Conservation (phyloP, 2,888 invertebrate species). For the Plemyria rubiginata region DNA sequence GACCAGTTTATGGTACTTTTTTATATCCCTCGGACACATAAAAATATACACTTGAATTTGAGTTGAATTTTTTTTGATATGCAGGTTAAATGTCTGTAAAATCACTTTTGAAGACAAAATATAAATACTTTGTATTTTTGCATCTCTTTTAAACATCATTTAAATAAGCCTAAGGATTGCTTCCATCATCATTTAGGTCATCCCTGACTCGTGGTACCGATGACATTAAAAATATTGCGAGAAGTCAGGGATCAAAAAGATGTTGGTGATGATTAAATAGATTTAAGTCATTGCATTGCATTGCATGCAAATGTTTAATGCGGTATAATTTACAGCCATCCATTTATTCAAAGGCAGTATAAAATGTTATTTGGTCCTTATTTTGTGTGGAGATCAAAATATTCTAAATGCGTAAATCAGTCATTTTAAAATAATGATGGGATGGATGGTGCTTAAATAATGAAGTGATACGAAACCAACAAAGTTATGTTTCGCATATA, state of each 20-base stretch:
- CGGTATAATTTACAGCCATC: neutral
- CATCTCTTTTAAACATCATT: too few species aligned
- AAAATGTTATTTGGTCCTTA: neutral
- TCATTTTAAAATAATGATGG: conserved; percentile 25
- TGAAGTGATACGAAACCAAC: conserved; percentile 63
- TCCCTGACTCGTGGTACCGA: too few species aligned
- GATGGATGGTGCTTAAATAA: conserved; percentile 40
- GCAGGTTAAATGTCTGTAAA: conserved; percentile 48
- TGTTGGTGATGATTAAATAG: neutral
- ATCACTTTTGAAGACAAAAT: conserved; percentile 21
- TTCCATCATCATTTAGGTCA: too few species aligned
- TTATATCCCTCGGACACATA: conserved; percentile 56
- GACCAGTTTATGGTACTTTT: conserved; percentile 58
- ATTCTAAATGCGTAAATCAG: conserved; percentile 16
- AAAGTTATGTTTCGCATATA: conserved; percentile 68
- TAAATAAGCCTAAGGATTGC: too few species aligned
- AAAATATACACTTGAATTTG: conserved; percentile 56
- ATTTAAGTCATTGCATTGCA: neutral
- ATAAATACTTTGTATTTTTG: neutral
- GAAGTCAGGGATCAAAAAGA: too few species aligned
- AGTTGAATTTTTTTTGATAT: conserved; percentile 47
- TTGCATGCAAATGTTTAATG: neutral
- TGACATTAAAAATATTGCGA: too few species aligned
- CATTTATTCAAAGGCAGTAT: conserved; percentile 1
- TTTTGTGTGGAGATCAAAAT: conserved; percentile 8